Percentiles rank a stretch among this genome's conserved stretches.
Evolutionary conservation across 92 coral and sea anemone species (phyloP).

Genomic region (Anthopleura xanthogrammica): DNA sequence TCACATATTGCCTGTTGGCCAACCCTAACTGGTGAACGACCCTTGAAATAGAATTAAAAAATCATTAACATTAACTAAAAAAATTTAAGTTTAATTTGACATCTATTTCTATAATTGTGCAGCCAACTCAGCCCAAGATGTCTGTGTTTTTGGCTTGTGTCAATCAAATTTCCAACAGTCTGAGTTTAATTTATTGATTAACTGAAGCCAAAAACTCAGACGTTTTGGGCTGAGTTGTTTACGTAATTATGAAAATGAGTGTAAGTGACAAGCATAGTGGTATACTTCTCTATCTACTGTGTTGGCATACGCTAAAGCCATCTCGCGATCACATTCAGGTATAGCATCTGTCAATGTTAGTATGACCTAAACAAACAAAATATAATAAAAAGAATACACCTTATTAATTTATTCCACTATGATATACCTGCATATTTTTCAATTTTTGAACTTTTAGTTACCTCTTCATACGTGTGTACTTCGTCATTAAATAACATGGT

Average conservation of each 20-base stretch:
- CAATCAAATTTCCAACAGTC: no score
- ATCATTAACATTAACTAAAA: no score
- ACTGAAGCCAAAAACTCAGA: no score
- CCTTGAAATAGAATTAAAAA: conserved; percentile 25
- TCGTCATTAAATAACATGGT: conserved; percentile 96
- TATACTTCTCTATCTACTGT: conserved; percentile 93
- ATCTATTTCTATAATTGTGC: no score
- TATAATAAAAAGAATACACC: neutral
- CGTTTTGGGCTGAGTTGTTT: no score
- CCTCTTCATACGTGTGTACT: conserved; percentile 96
- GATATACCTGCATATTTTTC: neutral
- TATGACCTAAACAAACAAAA: conserved; percentile 59
- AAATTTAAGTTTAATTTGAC: no score
- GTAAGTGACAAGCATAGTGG: neutral
- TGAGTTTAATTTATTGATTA: no score
- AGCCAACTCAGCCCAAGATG: no score
- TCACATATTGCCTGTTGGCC: conserved; percentile 64
- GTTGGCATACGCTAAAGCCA: conserved; percentile 87
- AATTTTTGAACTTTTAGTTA: conserved; percentile 3
- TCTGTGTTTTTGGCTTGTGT: no score
- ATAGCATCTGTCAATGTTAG: conserved; percentile 67
- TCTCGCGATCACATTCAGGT: conserved; percentile 63
- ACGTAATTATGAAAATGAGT: no score
- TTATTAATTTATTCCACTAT: no score
- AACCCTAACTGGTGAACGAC: conserved; percentile 64